These are phyloP conservation scores for Lophotriccus pileatus DNA, from an alignment of 2,797 vertebrate species.

Conservation along the genomic window DNA sequence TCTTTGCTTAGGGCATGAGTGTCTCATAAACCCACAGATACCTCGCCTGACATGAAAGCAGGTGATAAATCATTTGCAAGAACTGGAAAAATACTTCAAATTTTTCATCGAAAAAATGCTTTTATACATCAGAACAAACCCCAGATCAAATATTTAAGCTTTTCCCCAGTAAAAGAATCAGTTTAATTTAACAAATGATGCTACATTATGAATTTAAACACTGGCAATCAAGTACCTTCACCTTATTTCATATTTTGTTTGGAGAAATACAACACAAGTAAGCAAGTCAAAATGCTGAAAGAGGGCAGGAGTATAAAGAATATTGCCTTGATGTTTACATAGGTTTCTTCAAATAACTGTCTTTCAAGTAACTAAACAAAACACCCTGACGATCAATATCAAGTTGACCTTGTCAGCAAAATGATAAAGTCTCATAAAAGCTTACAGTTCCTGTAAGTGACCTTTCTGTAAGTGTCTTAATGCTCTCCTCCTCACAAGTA, in stretches of 20 bases:
- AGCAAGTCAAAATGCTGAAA: not conserved
- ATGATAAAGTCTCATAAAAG: conserved; percentile 78
- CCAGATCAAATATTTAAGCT: not conserved
- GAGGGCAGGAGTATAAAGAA: not conserved
- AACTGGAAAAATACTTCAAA: not conserved
- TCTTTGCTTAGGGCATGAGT: not conserved
- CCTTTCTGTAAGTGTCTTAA: conserved; percentile 79
- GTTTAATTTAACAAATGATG: not conserved
- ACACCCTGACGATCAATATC: conserved; percentile 78
- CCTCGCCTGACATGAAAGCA: not conserved
- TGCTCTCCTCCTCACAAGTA: conserved; percentile 77
- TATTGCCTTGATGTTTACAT: not conserved
- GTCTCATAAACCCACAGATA: not conserved
- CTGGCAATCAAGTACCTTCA: not conserved
- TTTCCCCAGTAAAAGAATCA: not conserved
- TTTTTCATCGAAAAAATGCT: not conserved
- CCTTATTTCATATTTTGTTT: not conserved
- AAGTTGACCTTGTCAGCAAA: conserved; percentile 80
- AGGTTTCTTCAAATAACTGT: conserved; percentile 2
- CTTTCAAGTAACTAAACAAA: conserved; percentile 44
- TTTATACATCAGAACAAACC: not conserved
- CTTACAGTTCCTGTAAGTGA: conserved; percentile 76
- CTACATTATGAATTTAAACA: not conserved
- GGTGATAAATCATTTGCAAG: not conserved
- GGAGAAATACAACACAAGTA: not conserved